Percentiles rank a stretch among this genome's conserved stretches.
These are phyloP conservation scores for Isurus oxyrinchus DNA, from an alignment of 2,113 vertebrate species.

Conservation along the genomic window DNA sequence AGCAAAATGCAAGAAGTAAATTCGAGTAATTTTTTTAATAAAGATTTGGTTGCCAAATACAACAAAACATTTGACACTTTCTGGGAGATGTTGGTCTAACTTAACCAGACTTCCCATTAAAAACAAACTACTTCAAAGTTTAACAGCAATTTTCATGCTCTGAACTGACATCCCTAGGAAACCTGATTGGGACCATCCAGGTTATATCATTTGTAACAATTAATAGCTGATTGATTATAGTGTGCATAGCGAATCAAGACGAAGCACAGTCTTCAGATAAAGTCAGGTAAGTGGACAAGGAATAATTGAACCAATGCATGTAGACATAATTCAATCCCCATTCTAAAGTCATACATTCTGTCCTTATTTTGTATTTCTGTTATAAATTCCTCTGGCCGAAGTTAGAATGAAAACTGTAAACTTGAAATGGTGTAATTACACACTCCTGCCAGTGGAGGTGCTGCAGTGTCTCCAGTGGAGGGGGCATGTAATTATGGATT, in stretches of 20 bases:
- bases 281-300: background rate
- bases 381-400: background rate
- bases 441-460: background rate
- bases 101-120: background rate
- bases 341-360: background rate
- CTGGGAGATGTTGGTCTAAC: background rate
- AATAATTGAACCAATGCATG: background rate
- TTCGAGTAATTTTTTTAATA: background rate
- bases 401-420: background rate
- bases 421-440: background rate
- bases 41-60: background rate
- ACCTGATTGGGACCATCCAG: background rate
- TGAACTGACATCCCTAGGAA: background rate
- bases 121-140: background rate
- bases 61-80: background rate
- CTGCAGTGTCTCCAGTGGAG: background rate
- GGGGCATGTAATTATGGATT: background rate
- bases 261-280: background rate
- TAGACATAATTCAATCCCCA: background rate
- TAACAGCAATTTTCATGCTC: background rate
- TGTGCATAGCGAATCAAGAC: background rate
- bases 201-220: background rate
- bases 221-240: background rate
- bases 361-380: background rate
- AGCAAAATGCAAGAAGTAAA: background rate